Evolutionary conservation across 1,140 invertebrate genomes (phyloP).

Genomic region (Wasmannia auropunctata): DNA sequence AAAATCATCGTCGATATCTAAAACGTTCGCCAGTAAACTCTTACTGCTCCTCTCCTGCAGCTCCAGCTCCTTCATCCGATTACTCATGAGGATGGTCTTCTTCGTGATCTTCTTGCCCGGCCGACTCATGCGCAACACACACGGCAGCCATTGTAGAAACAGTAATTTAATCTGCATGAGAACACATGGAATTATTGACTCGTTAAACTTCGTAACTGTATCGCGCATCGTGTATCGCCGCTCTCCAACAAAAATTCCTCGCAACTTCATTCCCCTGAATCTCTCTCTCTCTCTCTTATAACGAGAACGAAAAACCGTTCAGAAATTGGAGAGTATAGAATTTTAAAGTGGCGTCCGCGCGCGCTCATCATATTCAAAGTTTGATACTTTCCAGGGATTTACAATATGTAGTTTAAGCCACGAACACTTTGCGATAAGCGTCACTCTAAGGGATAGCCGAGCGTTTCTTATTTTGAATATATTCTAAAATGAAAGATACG

Average conservation of each 20-base stretch:
- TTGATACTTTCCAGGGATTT: neutral
- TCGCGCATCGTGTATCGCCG: neutral
- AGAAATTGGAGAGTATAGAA: neutral
- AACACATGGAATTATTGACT: constrained; percentile 20
- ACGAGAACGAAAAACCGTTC: neutral
- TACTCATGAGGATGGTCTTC: constrained; percentile 95
- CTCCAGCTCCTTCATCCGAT: constrained; percentile 95
- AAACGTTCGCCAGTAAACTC: constrained; percentile 96
- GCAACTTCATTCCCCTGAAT: neutral
- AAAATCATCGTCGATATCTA: constrained; percentile 98
- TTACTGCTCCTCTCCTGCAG: constrained; percentile 96
- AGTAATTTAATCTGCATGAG: constrained; percentile 93
- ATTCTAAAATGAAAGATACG: neutral
- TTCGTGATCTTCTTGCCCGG: constrained; percentile 97
- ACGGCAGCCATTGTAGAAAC: constrained; percentile 98
- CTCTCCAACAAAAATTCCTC: neutral
- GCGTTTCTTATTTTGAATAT: neutral
- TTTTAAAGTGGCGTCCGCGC: neutral
- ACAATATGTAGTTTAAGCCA: constrained; percentile 1
- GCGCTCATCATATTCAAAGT: neutral
- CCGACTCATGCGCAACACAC: constrained; percentile 96
- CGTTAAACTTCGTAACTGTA: neutral
- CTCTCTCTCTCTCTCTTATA: too few species aligned
- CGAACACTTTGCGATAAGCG: neutral
- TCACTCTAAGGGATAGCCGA: neutral